Percentiles rank a stretch among this genome's conserved stretches.
These are phyloP conservation scores for Dyspetes luteomarginatus DNA, from an alignment of 2,888 invertebrate genomes.

Conservation along the genomic window DNA sequence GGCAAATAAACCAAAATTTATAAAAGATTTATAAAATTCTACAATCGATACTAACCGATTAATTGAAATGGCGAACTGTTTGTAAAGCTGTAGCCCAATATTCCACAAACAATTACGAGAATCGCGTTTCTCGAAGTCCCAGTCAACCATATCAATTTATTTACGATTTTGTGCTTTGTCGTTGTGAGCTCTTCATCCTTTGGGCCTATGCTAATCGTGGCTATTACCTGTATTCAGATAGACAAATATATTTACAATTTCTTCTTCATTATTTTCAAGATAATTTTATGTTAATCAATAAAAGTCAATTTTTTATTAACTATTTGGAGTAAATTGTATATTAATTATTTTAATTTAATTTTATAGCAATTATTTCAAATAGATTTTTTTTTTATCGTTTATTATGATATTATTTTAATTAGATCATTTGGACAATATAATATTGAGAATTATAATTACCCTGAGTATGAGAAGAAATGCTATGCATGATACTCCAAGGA, in stretches of 20 bases:
- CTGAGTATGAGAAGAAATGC: constrained; percentile 90
- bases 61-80: constrained; percentile 87
- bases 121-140: constrained; percentile 94
- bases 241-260: not conserved
- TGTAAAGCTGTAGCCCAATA: constrained; percentile 88
- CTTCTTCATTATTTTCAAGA: not conserved
- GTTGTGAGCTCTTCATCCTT: constrained; percentile 84
- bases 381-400: not conserved
- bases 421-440: not conserved
- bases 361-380: not conserved
- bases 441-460: constrained; percentile 84
- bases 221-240: constrained; percentile 85
- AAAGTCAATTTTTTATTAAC: not conserved
- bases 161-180: constrained; percentile 86
- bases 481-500: constrained; percentile 91
- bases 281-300: not conserved
- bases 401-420: not conserved
- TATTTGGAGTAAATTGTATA: not conserved
- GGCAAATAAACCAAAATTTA: not conserved
- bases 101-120: constrained; percentile 90
- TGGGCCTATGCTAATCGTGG: constrained; percentile 87
- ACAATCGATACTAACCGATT: constrained; percentile 85
- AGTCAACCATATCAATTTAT: constrained; percentile 89
- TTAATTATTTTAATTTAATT: constrained; percentile 16
- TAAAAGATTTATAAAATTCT: constrained; percentile 1